Conservation (phyloP, 2,797 vertebrate species). For the Amblyraja radiata region DNA sequence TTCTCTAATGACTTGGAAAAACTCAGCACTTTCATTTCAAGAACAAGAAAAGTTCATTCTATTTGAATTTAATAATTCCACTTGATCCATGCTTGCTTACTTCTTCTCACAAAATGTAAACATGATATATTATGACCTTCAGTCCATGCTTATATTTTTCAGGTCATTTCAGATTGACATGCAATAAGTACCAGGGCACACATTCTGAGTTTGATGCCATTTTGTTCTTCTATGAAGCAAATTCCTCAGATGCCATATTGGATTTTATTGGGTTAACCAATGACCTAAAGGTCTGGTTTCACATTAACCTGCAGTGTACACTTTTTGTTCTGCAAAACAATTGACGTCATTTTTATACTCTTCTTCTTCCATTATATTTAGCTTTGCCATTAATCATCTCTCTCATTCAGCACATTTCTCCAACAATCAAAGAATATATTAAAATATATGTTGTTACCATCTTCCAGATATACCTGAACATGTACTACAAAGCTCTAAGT, state of each 20-base stretch:
- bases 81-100: not conserved
- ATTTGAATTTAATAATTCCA: not conserved
- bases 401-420: not conserved
- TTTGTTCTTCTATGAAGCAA: not conserved
- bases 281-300: constrained; percentile 33
- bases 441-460: not conserved
- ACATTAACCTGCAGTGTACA: constrained; percentile 1
- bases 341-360: not conserved
- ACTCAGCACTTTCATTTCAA: not conserved
- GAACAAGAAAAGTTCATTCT: not conserved
- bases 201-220: constrained; percentile 6
- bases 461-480: not conserved
- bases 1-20: not conserved
- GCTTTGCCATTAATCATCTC: constrained; percentile 17
- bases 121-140: not conserved
- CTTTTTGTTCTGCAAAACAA: constrained; percentile 23
- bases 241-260: constrained; percentile 31
- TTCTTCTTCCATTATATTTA: constrained; percentile 16
- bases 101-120: not conserved
- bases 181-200: constrained; percentile 3
- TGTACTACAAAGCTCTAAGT: not conserved
- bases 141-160: not conserved
- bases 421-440: not conserved
- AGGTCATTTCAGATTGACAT: constrained; percentile 20
- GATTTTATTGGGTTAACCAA: constrained; percentile 27